Conservation (phyloP, 2,113 vertebrate species). For the Zosterops japonicus region DNA sequence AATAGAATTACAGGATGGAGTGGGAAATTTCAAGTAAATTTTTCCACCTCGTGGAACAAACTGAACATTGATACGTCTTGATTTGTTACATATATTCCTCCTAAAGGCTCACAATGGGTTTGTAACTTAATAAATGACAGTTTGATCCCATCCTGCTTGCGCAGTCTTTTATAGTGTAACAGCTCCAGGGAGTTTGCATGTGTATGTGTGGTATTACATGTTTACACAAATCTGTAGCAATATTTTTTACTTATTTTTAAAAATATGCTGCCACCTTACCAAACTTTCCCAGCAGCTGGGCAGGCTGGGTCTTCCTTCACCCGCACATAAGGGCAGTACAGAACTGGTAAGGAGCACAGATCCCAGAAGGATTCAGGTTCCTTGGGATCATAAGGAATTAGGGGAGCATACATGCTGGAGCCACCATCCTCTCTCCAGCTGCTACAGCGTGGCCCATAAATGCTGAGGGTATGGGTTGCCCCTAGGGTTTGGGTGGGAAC, state of each 20-base stretch:
- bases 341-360: neutral
- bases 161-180: neutral
- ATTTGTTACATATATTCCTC: neutral
- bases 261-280: neutral
- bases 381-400: neutral
- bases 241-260: neutral
- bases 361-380: neutral
- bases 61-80: neutral
- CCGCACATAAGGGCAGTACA: accelerated
- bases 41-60: neutral
- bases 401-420: neutral
- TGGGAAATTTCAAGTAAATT: neutral
- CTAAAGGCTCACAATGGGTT: neutral
- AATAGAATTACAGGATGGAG: neutral
- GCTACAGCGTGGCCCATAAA: neutral
- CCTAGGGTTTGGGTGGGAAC: neutral
- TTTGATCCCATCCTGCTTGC: neutral
- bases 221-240: neutral
- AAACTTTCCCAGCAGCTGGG: neutral
- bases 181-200: neutral
- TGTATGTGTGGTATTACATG: neutral
- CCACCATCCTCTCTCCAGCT: accelerated
- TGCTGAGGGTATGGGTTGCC: neutral
- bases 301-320: neutral
- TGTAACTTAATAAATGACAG: neutral